Conservation (phyloP, 2,888 invertebrate species). For the Hesperia comma region DNA sequence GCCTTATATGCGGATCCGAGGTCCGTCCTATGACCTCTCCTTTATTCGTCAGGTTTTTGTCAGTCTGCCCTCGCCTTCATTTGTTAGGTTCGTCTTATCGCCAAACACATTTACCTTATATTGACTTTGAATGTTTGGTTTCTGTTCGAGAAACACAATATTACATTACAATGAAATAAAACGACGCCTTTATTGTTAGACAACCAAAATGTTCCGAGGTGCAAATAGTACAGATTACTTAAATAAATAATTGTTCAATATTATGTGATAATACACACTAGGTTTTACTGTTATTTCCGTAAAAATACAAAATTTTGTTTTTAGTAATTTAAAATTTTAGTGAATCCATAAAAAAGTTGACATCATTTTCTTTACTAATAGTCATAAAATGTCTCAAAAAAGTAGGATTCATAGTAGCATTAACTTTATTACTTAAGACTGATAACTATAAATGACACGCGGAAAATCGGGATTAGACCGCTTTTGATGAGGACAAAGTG, state of each 20-base stretch:
- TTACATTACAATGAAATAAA: slow-evolving; percentile 21
- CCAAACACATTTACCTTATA: slow-evolving; percentile 63
- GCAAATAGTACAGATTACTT: too few relatives aligned
- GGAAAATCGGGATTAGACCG: slow-evolving; percentile 22
- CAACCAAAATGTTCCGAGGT: too few relatives aligned
- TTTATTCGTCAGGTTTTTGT: slow-evolving; percentile 75
- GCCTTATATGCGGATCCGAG: slow-evolving; percentile 60
- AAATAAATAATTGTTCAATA: too few relatives aligned
- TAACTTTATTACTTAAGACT: not conserved
- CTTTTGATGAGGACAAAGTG: slow-evolving; percentile 55
- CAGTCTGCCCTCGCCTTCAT: slow-evolving; percentile 62
- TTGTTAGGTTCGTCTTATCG: slow-evolving; percentile 60
- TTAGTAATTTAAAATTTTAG: too few relatives aligned
- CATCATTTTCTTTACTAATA: too few relatives aligned
- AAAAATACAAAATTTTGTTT: too few relatives aligned
- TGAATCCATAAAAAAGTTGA: too few relatives aligned
- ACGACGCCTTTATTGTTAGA: slow-evolving; percentile 21
- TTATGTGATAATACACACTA: too few relatives aligned
- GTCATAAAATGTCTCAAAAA: too few relatives aligned
- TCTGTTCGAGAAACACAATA: slow-evolving; percentile 55
- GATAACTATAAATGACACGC: not conserved
- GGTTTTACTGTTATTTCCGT: too few relatives aligned
- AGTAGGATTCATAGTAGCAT: too few relatives aligned
- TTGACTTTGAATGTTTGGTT: slow-evolving; percentile 63
- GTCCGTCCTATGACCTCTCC: slow-evolving; percentile 64